Evolutionary conservation across 2,113 vertebrate species (phyloP).

Genomic region (Capreolus pygargus): DNA sequence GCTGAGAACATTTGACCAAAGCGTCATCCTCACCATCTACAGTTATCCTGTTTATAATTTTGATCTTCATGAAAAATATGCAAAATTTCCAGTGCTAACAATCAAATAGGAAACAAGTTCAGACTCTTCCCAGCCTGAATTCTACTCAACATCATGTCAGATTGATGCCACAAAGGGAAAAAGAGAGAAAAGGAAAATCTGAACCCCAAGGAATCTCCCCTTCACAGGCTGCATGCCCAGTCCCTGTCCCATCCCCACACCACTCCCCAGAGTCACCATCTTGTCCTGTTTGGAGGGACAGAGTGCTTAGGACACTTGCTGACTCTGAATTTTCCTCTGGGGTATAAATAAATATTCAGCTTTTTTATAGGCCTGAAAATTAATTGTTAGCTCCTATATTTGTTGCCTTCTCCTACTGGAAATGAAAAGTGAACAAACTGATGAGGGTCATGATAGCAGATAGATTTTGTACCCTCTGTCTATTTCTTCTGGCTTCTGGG

Average conservation of each 20-base stretch:
- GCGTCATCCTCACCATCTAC: neutral
- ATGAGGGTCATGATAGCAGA: neutral
- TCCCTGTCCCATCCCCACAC: too few relatives aligned
- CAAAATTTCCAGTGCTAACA: neutral
- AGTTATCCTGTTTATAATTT: neutral
- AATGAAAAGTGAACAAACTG: neutral
- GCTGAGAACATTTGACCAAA: neutral
- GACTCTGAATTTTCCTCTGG: neutral
- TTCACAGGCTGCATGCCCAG: neutral
- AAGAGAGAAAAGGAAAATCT: neutral
- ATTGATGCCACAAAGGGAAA: neutral
- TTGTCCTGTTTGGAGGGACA: neutral
- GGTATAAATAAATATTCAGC: neutral
- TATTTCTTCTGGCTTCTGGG: neutral
- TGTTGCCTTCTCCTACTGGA: neutral
- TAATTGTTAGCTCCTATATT: neutral
- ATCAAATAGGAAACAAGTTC: neutral
- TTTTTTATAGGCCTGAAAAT: neutral
- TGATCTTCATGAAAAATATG: neutral
- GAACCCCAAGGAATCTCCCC: neutral
- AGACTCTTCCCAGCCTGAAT: neutral
- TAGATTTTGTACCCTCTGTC: neutral
- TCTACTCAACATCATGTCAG: neutral
- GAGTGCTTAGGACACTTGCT: neutral
- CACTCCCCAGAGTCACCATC: neutral